These are phyloP conservation scores for Micronycteris hirsuta DNA, from an alignment of 2,113 vertebrate species.

Conservation along the genomic window DNA sequence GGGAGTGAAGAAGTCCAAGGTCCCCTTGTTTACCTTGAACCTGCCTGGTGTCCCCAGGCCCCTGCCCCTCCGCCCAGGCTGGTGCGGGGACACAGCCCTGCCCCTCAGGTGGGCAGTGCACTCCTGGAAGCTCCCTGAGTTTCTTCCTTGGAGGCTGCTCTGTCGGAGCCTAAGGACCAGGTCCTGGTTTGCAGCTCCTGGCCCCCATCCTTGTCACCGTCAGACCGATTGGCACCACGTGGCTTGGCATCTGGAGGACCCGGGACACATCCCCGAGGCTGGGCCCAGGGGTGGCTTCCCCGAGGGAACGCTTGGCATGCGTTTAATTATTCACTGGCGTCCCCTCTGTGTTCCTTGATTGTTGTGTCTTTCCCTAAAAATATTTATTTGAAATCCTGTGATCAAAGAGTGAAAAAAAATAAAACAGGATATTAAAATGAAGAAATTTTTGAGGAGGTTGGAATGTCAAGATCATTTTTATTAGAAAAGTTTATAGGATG, in stretches of 20 bases:
- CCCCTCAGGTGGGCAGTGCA: rapidly evolving
- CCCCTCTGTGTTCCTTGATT: conserved; percentile 73
- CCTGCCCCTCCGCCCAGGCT: background rate
- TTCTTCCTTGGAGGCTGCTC: background rate
- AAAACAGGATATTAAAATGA: conserved; percentile 71
- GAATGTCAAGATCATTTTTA: conserved; percentile 81
- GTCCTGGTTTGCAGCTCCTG: background rate
- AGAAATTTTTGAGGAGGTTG: conserved; percentile 74
- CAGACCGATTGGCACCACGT: conserved; percentile 14
- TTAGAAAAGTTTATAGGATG: conserved; percentile 80
- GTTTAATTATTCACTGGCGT: conserved; percentile 80
- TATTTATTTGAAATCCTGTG: conserved; percentile 83
- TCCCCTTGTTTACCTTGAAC: too few relatives aligned
- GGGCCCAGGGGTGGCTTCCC: conserved; percentile 51
- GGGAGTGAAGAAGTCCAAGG: background rate
- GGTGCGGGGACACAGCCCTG: background rate
- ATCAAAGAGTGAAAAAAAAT: conserved; percentile 78
- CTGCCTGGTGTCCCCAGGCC: background rate
- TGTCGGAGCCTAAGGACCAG: background rate
- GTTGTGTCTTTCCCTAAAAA: conserved; percentile 82
- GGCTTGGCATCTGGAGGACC: background rate
- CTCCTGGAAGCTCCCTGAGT: background rate
- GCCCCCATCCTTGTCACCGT: background rate
- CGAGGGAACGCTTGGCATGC: conserved; percentile 67
- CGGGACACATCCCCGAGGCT: background rate